phyloP scores from a whole-genome alignment of 2,113 vertebrate genomes.

The Callopanchax toddi region DNA sequence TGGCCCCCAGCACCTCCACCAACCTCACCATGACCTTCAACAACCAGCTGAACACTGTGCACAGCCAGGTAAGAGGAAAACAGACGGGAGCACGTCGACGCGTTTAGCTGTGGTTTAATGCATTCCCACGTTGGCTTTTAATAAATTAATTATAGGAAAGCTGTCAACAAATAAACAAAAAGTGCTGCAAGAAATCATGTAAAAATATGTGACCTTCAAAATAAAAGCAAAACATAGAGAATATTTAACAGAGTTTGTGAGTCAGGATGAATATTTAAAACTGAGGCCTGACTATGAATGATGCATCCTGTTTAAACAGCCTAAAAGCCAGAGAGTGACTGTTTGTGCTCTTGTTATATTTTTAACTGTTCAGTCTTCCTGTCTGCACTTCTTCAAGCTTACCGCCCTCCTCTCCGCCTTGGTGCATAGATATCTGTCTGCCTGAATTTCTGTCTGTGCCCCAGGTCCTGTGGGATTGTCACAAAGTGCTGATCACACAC shows the following conservation, averaged over 20 bases:
- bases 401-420: conserved; percentile 43
- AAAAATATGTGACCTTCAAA: background rate
- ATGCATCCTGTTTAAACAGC: conserved; percentile 12
- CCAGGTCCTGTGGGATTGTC: conserved; percentile 71
- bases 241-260: background rate
- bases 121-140: background rate
- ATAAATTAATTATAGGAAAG: background rate
- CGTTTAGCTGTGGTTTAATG: conserved; percentile 4
- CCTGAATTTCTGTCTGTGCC: conserved; percentile 63
- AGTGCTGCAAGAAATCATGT: background rate
- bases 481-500: conserved; percentile 81
- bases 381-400: conserved; percentile 39
- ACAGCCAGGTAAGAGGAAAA: conserved; percentile 75
- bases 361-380: conserved; percentile 8
- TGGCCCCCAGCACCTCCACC: conserved; percentile 97
- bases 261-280: conserved; percentile 9
- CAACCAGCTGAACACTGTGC: conserved; percentile 99
- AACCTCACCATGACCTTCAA: conserved; percentile 99
- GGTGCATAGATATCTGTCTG: conserved; percentile 60
- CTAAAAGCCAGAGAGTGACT: conserved; percentile 11
- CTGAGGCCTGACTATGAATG: conserved; percentile 1
- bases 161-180: background rate
- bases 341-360: conserved; percentile 30
- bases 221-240: background rate
- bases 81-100: background rate